A percentile compares a stretch with the other conserved stretches of the same genome.
These are phyloP conservation scores for Gymnocephalus cernua DNA, from an alignment of 2,113 vertebrate genomes.

Conservation along the genomic window DNA sequence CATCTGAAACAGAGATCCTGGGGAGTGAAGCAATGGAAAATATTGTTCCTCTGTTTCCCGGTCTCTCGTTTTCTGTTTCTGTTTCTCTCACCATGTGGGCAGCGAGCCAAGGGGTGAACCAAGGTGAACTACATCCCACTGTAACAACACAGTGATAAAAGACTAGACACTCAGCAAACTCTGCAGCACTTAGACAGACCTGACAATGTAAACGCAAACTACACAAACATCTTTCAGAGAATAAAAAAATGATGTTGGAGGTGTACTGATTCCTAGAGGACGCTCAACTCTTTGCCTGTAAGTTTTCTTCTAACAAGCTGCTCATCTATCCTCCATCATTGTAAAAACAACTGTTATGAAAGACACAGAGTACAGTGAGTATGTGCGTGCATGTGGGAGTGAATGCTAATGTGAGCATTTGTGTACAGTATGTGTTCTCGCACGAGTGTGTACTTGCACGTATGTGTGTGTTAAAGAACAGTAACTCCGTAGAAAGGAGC, in stretches of 20 bases:
- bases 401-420: slow-evolving; percentile 40
- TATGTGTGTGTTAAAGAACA: slow-evolving; percentile 42
- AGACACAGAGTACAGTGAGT: slow-evolving; percentile 35
- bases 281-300: neutral
- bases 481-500: slow-evolving; percentile 26
- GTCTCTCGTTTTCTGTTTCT: slow-evolving; percentile 3
- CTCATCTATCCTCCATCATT: slow-evolving; percentile 42
- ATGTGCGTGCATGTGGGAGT: slow-evolving; percentile 20
- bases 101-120: slow-evolving; percentile 50
- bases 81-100: slow-evolving; percentile 24
- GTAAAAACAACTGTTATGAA: slow-evolving; percentile 46
- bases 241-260: neutral
- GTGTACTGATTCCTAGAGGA: slow-evolving; percentile 25
- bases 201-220: slow-evolving; percentile 16
- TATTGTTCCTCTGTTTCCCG: slow-evolving; percentile 17
- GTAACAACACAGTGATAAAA: slow-evolving; percentile 49
- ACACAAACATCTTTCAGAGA: slow-evolving; percentile 16
- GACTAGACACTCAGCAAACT: slow-evolving; percentile 51
- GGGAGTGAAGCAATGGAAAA: slow-evolving; percentile 22
- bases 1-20: slow-evolving; percentile 20
- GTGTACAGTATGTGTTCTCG: slow-evolving; percentile 11
- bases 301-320: slow-evolving; percentile 29
- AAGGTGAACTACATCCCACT: slow-evolving; percentile 44
- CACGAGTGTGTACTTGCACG: neutral
- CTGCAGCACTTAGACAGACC: slow-evolving; percentile 29